Evolutionary conservation across 53 echinoderm and acorn worm species (phyloP).

Genomic region (Astropecten irregularis): DNA sequence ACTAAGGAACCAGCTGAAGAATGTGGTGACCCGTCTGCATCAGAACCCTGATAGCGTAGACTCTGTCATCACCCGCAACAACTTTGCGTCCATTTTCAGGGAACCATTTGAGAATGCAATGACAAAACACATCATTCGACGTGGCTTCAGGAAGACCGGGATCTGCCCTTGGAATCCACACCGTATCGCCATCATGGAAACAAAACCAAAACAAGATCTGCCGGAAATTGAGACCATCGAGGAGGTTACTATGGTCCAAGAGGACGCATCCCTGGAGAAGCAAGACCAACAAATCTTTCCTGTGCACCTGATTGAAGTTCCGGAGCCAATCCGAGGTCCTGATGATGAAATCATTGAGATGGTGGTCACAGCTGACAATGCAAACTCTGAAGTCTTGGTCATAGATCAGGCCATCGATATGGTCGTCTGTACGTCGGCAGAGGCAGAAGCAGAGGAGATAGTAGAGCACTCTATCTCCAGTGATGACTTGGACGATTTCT

Average conservation of each 20-base stretch:
- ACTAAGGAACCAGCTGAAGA: conserved; percentile 12
- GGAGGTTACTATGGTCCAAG: neutral
- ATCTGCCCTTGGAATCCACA: conserved; percentile 40
- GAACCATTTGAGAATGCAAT: conserved; percentile 30
- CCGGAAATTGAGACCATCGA: neutral
- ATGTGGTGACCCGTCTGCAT: neutral
- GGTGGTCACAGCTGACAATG: conserved; percentile 11
- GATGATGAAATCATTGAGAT: conserved; percentile 43
- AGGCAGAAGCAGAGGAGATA: neutral
- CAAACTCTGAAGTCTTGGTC: neutral
- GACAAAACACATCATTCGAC: conserved; percentile 32
- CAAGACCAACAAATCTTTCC: no score
- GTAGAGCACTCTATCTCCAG: conserved; percentile 43
- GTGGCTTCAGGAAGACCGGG: conserved; percentile 41
- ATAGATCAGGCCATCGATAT: conserved; percentile 32
- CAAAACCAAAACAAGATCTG: neutral
- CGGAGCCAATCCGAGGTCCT: conserved; percentile 35
- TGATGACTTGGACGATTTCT: conserved; percentile 42
- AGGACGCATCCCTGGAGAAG: neutral
- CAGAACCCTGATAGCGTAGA: neutral
- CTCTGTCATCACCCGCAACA: conserved; percentile 33
- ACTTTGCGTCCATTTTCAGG: conserved; percentile 33
- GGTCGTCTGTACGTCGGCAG: neutral
- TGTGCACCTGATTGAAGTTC: conserved; percentile 4
- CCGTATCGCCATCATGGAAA: neutral